Evolutionary conservation across 2,888 invertebrate species (phyloP), one percentile per base, ranked within the genome.

Genomic region (Sesia bembeciformis): DNA sequence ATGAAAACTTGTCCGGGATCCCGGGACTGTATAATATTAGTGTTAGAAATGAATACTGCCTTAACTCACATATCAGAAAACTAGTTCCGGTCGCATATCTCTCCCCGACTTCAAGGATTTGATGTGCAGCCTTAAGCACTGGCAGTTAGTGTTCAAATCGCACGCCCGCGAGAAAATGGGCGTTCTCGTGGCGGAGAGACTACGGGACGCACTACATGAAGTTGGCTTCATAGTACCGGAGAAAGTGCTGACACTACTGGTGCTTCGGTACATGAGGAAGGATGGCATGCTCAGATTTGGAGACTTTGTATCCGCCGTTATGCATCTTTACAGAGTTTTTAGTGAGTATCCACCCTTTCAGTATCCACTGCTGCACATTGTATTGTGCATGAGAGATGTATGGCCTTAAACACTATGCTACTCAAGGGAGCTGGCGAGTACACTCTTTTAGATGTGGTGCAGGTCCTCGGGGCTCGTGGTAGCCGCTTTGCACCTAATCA

Each of bases 121-220:
- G 60, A 96, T 97, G 93, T 96, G 95, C 68, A 97, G 96, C 69
- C 81, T 97, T 51, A 97, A 97, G 72, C 93, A 94, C 58, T 97
- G 97, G 97, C 97, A 97, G 72, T 93, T 94, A 39, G 74, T 96
- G 3, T 97, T 97, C 81, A 96, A 96, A 78, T 94, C 94, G 65
- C 97, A 97, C 74, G 95, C 97, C 4, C 94, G 95, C 69, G 97
- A 97, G 76, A 97, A 96, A 78, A 96, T 96, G 57, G 97, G 97
- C 3, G 96, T 97, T 7, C 83, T 97, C 40, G 93, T 95, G 65
- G 96, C 96, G 0, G 97, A 97, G 81, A 90, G 96, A 59, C 84
- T 97, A 54, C 90, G 94, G 40, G 97, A 97, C 70, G 96, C 97
- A 0, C 84, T 97, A 1, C 88, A 93, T 39, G 97, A 97, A 84